Evolutionary conservation across 2,113 vertebrate species (phyloP), one percentile per base, ranked within the genome.

Genomic region (Plecturocebus donacophilus): DNA sequence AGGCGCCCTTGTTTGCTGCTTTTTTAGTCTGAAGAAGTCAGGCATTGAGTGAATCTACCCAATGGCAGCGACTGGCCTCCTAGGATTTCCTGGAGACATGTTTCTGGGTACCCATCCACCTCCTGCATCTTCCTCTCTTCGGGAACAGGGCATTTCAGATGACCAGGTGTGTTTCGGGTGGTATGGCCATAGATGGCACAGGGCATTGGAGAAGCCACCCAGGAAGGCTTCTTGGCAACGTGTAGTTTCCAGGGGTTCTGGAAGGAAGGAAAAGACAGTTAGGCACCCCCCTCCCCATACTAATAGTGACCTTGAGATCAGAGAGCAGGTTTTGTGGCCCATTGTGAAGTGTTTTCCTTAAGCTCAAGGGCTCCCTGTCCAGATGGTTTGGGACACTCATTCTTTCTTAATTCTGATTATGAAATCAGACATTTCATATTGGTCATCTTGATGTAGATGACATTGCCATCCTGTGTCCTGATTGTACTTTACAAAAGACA

Each of bases 341-440:
- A 14, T 25, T 47, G 3, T 45, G 42, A 94, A 68, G 9, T 66
- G 20, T 71, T 76, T 83, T 49, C 49, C 32, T 16, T n/a, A 30
- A 56, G 66, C n/a, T 35, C 27, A 23, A 70, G 27, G 47, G 42
- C 66, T 81, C 52, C 49, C 58, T 75, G 75, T 89, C 40, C 75
- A 20, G 38, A 6, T 80, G 75, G 49, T 35, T 56, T 90, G 83
- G 87, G 27, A 77, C 66, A 23, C 47, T 81, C 17, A 9, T 47
- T 49, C 38, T 94, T 94, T 94, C n/a, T 5, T 88, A 85, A 88
- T 91, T 85, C 35, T 86, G 82, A 56, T 95, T 80, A 71, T n/a
- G 87, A 95, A 95, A 96, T 81, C 77, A 84, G 66, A 40, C 25
- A 32, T 68, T 86, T 96, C 58, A n/a, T 32, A 30, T 32, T 16